Base-by-base conservation (phyloP, 2,797 vertebrate species). In the Ctenopoma multispine region DNA sequence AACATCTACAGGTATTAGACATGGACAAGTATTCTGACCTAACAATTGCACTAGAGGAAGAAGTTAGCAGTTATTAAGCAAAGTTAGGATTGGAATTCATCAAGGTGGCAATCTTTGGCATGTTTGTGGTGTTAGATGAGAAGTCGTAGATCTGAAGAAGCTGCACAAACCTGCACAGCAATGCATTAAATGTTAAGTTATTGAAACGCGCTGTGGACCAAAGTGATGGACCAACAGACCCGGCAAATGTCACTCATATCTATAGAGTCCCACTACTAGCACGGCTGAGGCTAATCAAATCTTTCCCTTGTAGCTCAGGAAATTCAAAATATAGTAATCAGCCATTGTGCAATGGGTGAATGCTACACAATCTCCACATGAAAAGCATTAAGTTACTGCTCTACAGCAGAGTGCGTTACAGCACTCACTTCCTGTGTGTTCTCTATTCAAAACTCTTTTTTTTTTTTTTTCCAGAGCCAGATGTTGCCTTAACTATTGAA, bases 401-500 rank as follows among this genome's bases (percentile, higher is more conserved):
- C 15, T 14, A 53, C 21, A 56, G 55, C 57, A 20, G 43, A 24
- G 49, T 51, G 36, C 13, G 14, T 46, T 24, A 53, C 51, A 64
- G 15, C 23, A 29, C 50, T 40, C 27, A 31, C 62, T 58, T 63
- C 70, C 51, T 57, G 36, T 43, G 41, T 62, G 6, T 68, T 63
- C 63, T 76, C 60, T 66, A 75, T 85, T 80, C 41, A 65, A 11
- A 8, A 7, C n/a, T 41, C 20, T 9, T 31, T 61, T 51, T 81
- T 63, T 76, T 79, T 61, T 63, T 48, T 80, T 63, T 75, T 79
- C 59, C 4, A 5, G 20, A 69, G 50, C 75, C 77, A 83, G 80
- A 86, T 88, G 70, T 83, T 85, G 51, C 57, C 41, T 65, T 69
- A 63, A 79, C 82, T 64, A 65, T 64, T 68, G 60, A 84, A 68